Conservation (phyloP, 1,140 invertebrate species). For the Magallana angulata region DNA sequence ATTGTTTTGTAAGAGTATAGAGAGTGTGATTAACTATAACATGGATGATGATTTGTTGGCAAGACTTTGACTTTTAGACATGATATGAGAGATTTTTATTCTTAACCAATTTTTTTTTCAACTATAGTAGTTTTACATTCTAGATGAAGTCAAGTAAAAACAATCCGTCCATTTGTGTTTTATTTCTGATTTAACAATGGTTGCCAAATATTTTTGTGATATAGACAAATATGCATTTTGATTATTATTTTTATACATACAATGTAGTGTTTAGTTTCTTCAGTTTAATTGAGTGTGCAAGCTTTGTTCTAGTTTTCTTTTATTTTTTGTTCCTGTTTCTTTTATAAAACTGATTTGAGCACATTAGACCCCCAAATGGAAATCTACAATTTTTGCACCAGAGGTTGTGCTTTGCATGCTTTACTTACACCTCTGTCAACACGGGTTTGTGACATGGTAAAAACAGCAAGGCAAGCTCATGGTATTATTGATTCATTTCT, state of each 20-base stretch:
- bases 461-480: too few relatives aligned
- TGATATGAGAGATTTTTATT: not conserved
- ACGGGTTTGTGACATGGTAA: too few relatives aligned
- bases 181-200: not conserved
- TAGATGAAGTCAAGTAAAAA: not conserved
- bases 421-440: too few relatives aligned
- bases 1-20: not conserved
- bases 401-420: too few relatives aligned
- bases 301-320: too few relatives aligned
- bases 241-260: not conserved
- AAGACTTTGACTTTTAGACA: not conserved
- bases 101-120: not conserved
- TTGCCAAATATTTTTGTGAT: not conserved
- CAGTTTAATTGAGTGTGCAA: too few relatives aligned
- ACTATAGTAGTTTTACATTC: not conserved
- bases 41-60: not conserved
- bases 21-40: not conserved
- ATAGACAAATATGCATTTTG: not conserved
- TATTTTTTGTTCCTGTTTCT: too few relatives aligned
- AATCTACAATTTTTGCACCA: too few relatives aligned
- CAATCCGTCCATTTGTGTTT: not conserved
- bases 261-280: too few relatives aligned
- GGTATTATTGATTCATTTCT: too few relatives aligned
- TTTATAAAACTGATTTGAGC: too few relatives aligned
- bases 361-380: too few relatives aligned